These are phyloP conservation scores for Drosophila takahashii DNA, from an alignment of 1,140 invertebrate genomes.

Conservation along the genomic window DNA sequence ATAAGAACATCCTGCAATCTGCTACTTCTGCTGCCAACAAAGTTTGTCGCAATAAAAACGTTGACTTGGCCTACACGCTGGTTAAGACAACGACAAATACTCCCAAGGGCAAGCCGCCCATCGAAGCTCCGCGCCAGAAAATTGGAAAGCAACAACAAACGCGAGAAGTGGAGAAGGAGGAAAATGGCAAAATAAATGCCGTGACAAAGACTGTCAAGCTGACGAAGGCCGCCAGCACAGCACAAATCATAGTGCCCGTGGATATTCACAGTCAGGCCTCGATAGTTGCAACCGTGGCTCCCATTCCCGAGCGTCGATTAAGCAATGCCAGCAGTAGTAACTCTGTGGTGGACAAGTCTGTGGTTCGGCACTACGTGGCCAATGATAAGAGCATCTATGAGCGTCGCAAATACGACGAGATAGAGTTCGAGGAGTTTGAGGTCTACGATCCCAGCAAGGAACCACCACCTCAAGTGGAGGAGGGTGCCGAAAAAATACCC, in stretches of 20 bases:
- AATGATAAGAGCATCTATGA: slow-evolving; percentile 85
- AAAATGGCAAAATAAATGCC: slow-evolving; percentile 11
- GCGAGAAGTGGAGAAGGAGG: slow-evolving; percentile 2
- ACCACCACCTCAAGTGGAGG: slow-evolving; percentile 29
- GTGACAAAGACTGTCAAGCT: slow-evolving; percentile 21
- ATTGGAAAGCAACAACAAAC: slow-evolving; percentile 53
- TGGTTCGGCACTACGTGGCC: slow-evolving; percentile 82
- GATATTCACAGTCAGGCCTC: slow-evolving; percentile 60
- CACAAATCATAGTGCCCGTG: slow-evolving; percentile 77
- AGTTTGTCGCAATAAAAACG: slow-evolving; percentile 84
- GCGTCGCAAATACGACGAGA: slow-evolving; percentile 89
- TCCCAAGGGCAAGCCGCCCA: slow-evolving; percentile 35
- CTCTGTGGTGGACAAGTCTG: slow-evolving; percentile 71
- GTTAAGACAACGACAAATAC: slow-evolving; percentile 50
- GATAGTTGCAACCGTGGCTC: slow-evolving; percentile 3
- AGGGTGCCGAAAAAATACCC: slow-evolving; percentile 13
- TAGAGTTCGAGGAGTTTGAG: slow-evolving; percentile 93
- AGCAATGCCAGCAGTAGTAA: slow-evolving; percentile 70
- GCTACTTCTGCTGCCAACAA: slow-evolving; percentile 50
- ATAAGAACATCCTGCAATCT: slow-evolving; percentile 38
- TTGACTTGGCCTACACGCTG: slow-evolving; percentile 84
- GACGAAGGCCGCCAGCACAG: slow-evolving; percentile 30
- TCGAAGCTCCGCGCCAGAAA: slow-evolving; percentile 56
- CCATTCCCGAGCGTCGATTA: slow-evolving; percentile 52
- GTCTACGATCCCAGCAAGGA: slow-evolving; percentile 85